phyloP scores from a whole-genome alignment of 2,797 vertebrate species.

The Poecilia wingei region DNA sequence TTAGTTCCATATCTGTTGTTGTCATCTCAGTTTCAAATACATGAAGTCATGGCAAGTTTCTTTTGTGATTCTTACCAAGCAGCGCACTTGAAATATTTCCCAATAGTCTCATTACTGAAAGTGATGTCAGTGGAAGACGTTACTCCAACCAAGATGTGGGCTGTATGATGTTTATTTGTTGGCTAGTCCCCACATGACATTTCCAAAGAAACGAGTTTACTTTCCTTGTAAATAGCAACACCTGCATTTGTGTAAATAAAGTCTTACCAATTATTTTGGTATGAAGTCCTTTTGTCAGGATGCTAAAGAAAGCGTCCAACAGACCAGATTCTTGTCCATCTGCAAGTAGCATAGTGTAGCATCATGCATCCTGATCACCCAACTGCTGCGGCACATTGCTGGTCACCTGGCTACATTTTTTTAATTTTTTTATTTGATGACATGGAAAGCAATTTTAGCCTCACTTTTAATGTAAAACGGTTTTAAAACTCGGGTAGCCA shows the following conservation, averaged over 20 bases:
- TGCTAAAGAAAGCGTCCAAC: not conserved
- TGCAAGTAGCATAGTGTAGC: not conserved
- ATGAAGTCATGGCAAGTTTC: not conserved
- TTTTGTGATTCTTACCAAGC: constrained; percentile 12
- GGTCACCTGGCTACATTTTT: not conserved
- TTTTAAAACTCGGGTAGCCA: not conserved
- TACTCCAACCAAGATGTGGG: not conserved
- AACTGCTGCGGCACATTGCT: not conserved
- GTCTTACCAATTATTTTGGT: not conserved
- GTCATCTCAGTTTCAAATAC: not conserved
- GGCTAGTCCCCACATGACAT: not conserved
- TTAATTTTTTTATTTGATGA: not conserved
- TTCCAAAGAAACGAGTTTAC: not conserved
- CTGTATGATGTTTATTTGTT: not conserved
- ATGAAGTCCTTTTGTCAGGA: not conserved
- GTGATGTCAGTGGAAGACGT: not conserved
- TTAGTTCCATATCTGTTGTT: constrained; percentile 28
- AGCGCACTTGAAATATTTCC: constrained; percentile 1
- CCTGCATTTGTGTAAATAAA: not conserved
- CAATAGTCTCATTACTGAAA: not conserved
- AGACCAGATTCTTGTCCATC: not conserved
- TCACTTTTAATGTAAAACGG: not conserved
- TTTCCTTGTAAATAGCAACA: not conserved
- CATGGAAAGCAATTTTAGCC: not conserved
- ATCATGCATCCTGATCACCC: not conserved